Evolutionary conservation across 1,140 invertebrate genomes (phyloP).

Genomic region (Marisa cornuarietis): DNA sequence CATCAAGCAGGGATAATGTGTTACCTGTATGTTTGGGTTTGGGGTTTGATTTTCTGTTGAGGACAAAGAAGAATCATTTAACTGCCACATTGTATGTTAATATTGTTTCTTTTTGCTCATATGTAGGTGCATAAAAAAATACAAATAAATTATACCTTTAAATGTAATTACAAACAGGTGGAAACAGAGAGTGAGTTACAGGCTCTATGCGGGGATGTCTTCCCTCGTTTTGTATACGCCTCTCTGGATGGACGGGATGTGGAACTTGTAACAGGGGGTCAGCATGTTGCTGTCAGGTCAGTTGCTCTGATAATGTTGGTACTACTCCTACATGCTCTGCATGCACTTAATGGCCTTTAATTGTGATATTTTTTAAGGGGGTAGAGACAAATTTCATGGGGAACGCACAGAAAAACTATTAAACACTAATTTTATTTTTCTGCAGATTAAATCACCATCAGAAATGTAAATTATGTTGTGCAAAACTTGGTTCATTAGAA

Average conservation of each 20-base stretch:
- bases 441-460: background rate
- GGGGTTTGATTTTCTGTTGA: background rate
- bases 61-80: too few species aligned
- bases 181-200: slow-evolving; percentile 61
- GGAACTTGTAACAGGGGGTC: slow-evolving; percentile 57
- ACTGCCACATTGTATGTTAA: background rate
- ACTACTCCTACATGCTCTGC: background rate
- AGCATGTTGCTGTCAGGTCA: slow-evolving; percentile 52
- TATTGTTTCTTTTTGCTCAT: too few species aligned
- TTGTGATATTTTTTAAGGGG: too few species aligned
- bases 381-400: too few species aligned
- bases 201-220: slow-evolving; percentile 57
- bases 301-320: background rate
- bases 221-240: slow-evolving; percentile 59
- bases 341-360: too few species aligned
- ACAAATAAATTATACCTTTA: background rate
- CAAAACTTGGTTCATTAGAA: background rate
- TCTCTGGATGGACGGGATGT: slow-evolving; percentile 57
- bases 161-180: slow-evolving; percentile 38
- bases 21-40: too few species aligned
- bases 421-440: too few species aligned
- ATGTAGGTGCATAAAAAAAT: too few species aligned
- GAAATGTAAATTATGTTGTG: background rate
- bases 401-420: too few species aligned
- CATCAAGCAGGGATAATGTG: too few species aligned